Percentiles rank a stretch among this genome's conserved stretches.
These are phyloP conservation scores for Prochilodus magdalenae DNA, from an alignment of 2,113 vertebrate genomes.

Conservation along the genomic window DNA sequence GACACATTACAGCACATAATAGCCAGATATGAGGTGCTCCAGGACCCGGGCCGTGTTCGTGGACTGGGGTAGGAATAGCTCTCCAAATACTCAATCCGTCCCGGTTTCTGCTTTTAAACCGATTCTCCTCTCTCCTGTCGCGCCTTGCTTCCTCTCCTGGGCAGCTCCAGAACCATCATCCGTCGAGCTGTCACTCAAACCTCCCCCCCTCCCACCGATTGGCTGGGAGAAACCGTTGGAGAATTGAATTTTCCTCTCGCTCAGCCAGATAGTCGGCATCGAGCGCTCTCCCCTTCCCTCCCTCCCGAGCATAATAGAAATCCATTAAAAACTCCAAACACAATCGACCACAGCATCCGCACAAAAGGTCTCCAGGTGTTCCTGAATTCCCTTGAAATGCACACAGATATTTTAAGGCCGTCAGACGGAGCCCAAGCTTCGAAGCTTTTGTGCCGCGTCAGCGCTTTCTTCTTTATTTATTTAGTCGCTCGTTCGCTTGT, in stretches of 20 bases:
- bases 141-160: constrained; percentile 29
- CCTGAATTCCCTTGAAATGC: constrained; percentile 58
- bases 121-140: constrained; percentile 32
- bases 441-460: neutral
- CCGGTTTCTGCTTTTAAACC: constrained; percentile 46
- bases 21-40: neutral
- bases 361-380: constrained; percentile 45
- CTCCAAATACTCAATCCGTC: constrained; percentile 7
- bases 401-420: constrained; percentile 56
- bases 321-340: constrained; percentile 60
- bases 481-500: too few relatives aligned
- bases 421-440: neutral
- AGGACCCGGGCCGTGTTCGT: neutral
- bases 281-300: constrained; percentile 46
- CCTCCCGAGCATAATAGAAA: constrained; percentile 46
- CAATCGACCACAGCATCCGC: constrained; percentile 47
- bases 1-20: neutral
- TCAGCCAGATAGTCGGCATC: constrained; percentile 50
- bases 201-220: constrained; percentile 42
- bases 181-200: constrained; percentile 68
- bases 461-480: neutral
- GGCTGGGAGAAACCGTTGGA: constrained; percentile 50
- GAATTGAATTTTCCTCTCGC: constrained; percentile 59
- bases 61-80: neutral
- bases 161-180: constrained; percentile 60